phyloP scores from a whole-genome alignment of 2,797 vertebrate genomes.

The Sebastiscus albofasciatus region DNA sequence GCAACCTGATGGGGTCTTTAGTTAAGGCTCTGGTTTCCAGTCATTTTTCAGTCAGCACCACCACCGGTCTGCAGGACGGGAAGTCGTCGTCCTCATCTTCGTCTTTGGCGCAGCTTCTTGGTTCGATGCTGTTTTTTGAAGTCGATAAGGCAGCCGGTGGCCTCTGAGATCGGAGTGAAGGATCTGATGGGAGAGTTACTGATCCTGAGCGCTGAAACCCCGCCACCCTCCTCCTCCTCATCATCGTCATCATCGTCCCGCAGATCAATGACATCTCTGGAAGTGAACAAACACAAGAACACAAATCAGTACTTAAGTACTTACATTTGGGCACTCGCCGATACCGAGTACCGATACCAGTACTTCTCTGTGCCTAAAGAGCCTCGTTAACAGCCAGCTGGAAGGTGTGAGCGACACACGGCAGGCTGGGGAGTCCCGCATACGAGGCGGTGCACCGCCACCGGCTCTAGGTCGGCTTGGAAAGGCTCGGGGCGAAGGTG shows the following conservation, averaged over 20 bases:
- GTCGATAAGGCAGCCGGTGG: constrained; percentile 83
- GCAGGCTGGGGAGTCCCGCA: too few species aligned
- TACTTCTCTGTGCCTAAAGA: accelerated
- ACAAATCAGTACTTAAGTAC: background rate
- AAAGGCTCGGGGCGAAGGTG: too few species aligned
- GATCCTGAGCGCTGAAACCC: constrained; percentile 32
- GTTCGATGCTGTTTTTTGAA: constrained; percentile 73
- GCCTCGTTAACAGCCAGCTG: too few species aligned
- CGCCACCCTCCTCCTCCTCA: background rate
- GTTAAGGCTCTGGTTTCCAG: constrained; percentile 52
- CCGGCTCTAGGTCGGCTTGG: too few species aligned
- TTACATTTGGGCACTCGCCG: too few species aligned
- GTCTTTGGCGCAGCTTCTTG: constrained; percentile 62
- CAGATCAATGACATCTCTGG: constrained; percentile 71
- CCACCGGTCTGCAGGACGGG: background rate
- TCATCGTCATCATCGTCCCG: constrained; percentile 39
- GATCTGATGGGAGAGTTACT: constrained; percentile 81
- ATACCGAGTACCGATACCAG: too few species aligned
- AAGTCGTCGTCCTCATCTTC: constrained; percentile 38
- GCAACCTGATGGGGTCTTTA: background rate
- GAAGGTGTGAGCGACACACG: too few species aligned
- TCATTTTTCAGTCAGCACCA: background rate
- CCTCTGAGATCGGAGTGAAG: constrained; percentile 84
- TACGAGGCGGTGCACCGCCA: too few species aligned
- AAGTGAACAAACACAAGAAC: background rate